Conservation (phyloP, 2,888 invertebrate species). For the Epinotia demarniana region DNA sequence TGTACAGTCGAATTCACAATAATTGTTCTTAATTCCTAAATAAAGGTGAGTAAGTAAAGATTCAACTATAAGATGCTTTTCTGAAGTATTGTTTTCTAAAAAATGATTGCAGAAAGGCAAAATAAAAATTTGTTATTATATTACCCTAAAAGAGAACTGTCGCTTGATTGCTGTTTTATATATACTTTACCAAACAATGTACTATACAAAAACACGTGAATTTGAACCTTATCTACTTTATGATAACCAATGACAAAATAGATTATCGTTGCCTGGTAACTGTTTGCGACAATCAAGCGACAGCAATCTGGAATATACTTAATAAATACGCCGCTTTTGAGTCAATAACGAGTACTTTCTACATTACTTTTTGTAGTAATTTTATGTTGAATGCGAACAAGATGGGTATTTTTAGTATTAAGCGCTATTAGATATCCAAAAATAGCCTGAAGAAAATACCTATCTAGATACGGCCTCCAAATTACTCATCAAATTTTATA, state of each 20-base stretch:
- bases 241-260: too few relatives aligned
- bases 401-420: not conserved
- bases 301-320: conserved; percentile 58
- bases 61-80: conserved; percentile 65
- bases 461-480: not conserved
- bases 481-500: not conserved
- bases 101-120: conserved; percentile 81
- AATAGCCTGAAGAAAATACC: too few relatives aligned
- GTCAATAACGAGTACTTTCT: conserved; percentile 27
- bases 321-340: conserved; percentile 37
- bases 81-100: conserved; percentile 73
- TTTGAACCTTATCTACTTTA: not conserved
- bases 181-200: not conserved
- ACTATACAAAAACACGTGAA: not conserved
- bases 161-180: conserved; percentile 50
- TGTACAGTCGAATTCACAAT: conserved; percentile 57
- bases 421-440: not conserved
- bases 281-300: conserved; percentile 52
- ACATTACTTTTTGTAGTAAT: conserved; percentile 8
- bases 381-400: not conserved
- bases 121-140: conserved; percentile 62
- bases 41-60: conserved; percentile 51
- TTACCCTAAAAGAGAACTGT: conserved; percentile 60
- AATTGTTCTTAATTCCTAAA: conserved; percentile 39
- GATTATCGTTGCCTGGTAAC: not conserved